Conservation (phyloP, 2,797 vertebrate species). For the Catharus ustulatus region DNA sequence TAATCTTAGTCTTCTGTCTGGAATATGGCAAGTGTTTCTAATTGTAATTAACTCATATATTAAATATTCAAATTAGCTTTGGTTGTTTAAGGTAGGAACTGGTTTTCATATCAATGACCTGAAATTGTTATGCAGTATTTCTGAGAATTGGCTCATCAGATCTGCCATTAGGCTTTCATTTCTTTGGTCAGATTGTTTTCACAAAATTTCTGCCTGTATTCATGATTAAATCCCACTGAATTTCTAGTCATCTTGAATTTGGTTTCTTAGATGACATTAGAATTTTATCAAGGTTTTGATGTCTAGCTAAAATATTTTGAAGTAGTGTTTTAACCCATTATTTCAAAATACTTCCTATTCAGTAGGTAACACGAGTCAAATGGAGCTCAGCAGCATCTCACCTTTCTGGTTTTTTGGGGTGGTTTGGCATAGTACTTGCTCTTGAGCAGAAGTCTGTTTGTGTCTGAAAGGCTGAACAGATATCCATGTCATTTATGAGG, state of each 20-base stretch:
- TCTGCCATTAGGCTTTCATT: background rate
- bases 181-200: background rate
- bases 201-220: background rate
- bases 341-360: background rate
- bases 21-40: conserved; percentile 59
- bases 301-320: background rate
- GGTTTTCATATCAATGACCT: background rate
- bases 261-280: background rate
- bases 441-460: background rate
- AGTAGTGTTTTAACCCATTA: background rate
- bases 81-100: conserved; percentile 24
- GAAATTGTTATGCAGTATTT: background rate
- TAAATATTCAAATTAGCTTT: conserved; percentile 48
- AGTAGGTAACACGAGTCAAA: background rate
- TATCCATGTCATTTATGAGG: background rate
- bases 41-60: conserved; percentile 63
- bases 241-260: background rate
- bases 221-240: background rate
- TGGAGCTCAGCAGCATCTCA: background rate
- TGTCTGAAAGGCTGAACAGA: background rate
- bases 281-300: background rate
- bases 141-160: background rate
- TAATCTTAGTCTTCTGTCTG: conserved; percentile 55
- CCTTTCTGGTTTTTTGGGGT: background rate
- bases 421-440: background rate